phyloP scores from a whole-genome alignment of 2,113 vertebrate genomes.

The Dasypus novemcinctus region DNA sequence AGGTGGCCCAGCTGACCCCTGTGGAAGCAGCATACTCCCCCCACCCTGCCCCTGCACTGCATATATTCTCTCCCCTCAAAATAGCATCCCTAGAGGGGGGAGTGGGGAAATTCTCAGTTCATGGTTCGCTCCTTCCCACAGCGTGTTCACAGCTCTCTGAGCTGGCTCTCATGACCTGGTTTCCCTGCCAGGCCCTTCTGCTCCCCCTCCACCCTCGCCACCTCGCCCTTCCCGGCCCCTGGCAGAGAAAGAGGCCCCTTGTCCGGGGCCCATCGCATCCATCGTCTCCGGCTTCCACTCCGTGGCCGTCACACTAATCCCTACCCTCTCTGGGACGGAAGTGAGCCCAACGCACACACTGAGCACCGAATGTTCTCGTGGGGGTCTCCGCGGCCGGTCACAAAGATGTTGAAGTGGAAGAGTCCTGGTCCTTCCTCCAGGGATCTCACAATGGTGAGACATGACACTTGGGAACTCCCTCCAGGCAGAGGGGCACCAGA shows the following conservation, averaged over 20 bases:
- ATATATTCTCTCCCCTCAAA: conserved; percentile 74
- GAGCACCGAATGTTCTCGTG: neutral
- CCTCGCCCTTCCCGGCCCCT: neutral
- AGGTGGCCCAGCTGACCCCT: neutral
- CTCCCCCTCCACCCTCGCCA: neutral
- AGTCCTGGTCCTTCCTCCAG: neutral
- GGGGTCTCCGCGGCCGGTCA: neutral
- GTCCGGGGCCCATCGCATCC: rapidly evolving
- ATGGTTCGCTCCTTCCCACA: conserved; percentile 51
- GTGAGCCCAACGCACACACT: neutral
- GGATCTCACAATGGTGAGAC: neutral
- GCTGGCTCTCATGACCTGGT: conserved; percentile 64
- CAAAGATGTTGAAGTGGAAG: neutral
- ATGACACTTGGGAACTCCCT: neutral
- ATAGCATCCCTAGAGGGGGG: conserved; percentile 65
- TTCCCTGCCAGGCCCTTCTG: conserved; percentile 62
- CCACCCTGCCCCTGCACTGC: conserved; percentile 50
- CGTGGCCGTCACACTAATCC: neutral
- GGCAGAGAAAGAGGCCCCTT: neutral
- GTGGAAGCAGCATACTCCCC: neutral
- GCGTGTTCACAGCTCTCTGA: conserved; percentile 60
- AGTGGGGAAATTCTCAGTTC: conserved; percentile 63
- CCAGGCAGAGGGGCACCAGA: neutral
- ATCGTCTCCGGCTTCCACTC: neutral
- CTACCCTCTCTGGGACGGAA: neutral